Evolutionary conservation across 2,113 vertebrate species (phyloP).

Genomic region (Diphyllodes magnificus): DNA sequence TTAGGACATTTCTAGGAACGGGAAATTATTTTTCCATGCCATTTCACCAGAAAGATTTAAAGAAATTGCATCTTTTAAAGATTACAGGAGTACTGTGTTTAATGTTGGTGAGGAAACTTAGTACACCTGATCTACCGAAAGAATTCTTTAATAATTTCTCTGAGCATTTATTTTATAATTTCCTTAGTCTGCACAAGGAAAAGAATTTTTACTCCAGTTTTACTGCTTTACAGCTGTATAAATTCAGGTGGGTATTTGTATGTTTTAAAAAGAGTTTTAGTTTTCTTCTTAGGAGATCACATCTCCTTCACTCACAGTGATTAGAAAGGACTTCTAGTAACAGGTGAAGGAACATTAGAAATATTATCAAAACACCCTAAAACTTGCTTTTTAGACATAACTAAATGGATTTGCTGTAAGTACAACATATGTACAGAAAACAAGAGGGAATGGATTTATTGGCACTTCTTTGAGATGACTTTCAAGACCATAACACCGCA

Average conservation of each 20-base stretch:
- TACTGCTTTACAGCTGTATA: not conserved
- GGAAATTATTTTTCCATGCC: not conserved
- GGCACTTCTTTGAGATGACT: not conserved
- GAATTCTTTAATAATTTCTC: not conserved
- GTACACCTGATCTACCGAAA: not conserved
- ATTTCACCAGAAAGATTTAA: not conserved
- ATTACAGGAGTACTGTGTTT: not conserved
- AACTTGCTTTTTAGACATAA: not conserved
- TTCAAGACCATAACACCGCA: not conserved
- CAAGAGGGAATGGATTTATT: not conserved
- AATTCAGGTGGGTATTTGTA: not conserved
- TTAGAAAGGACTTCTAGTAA: not conserved
- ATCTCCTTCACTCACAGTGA: not conserved
- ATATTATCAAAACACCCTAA: not conserved
- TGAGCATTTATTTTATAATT: not conserved
- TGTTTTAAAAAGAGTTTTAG: not conserved
- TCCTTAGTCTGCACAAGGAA: not conserved
- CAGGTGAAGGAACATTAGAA: not conserved
- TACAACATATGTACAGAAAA: not conserved
- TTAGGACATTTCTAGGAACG: not conserved
- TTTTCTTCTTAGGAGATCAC: not conserved
- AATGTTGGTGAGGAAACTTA: not conserved
- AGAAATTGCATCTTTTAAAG: not conserved
- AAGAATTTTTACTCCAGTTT: not conserved
- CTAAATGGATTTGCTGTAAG: not conserved